Evolutionary conservation across 1,140 invertebrate genomes (phyloP).

Genomic region (Scaptomyza hsui): DNA sequence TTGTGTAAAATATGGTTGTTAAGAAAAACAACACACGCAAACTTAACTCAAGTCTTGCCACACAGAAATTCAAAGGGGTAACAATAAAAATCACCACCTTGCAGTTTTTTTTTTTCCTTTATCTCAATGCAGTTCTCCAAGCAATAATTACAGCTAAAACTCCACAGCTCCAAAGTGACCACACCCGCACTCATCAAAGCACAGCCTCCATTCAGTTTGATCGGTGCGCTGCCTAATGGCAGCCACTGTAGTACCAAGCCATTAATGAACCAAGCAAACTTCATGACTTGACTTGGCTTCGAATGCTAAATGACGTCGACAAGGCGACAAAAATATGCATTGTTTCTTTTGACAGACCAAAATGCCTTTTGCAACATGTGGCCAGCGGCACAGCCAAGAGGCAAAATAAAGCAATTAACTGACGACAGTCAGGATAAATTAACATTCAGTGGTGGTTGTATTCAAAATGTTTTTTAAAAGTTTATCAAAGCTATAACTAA

Average conservation of each 20-base stretch:
- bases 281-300: conserved; percentile 58
- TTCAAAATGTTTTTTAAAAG: not conserved
- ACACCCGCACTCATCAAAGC: conserved; percentile 50
- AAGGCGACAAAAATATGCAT: conserved; percentile 58
- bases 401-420: conserved; percentile 26
- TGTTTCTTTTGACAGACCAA: conserved; percentile 35
- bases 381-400: conserved; percentile 30
- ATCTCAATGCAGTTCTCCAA: conserved; percentile 41
- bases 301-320: conserved; percentile 10
- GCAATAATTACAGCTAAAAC: conserved; percentile 56
- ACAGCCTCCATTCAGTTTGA: conserved; percentile 8
- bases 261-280: conserved; percentile 58
- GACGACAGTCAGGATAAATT: conserved; percentile 26
- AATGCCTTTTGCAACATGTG: conserved; percentile 13
- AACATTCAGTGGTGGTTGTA: not conserved
- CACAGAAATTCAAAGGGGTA: conserved; percentile 14
- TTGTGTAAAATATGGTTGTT: conserved; percentile 26
- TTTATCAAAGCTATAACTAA: not conserved
- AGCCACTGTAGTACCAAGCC: conserved; percentile 52
- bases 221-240: conserved; percentile 42
- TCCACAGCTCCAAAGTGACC: conserved; percentile 12
- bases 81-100: conserved; percentile 33
- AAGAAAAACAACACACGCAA: conserved; percentile 12
- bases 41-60: conserved; percentile 34
- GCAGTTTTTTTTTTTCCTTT: not conserved